A percentile compares a stretch with the other conserved stretches of the same genome.
These are phyloP conservation scores for Prosapia bicincta DNA, from an alignment of 2,888 invertebrate genomes.

Conservation along the genomic window DNA sequence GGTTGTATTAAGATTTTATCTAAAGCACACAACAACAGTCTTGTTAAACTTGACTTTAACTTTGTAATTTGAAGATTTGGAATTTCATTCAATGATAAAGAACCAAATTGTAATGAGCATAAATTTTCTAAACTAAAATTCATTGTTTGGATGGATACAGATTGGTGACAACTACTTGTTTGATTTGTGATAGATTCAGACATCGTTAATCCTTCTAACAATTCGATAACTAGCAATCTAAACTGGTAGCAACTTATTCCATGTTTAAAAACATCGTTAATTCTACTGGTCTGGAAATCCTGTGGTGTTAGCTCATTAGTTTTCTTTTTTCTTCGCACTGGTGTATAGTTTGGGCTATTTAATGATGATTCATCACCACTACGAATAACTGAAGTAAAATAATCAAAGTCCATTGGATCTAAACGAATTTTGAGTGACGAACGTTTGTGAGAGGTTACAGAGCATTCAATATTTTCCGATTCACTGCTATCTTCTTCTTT, in stretches of 20 bases:
- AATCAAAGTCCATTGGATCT: slow-evolving; percentile 60
- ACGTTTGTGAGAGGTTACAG: slow-evolving; percentile 54
- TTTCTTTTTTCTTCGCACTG: slow-evolving; percentile 29
- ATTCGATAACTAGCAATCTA: slow-evolving; percentile 54
- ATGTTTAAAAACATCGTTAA: slow-evolving; percentile 48
- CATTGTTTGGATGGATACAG: slow-evolving; percentile 39
- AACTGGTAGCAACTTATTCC: slow-evolving; percentile 56
- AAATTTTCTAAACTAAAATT: slow-evolving; percentile 59
- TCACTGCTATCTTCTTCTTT: slow-evolving; percentile 42
- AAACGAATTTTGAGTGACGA: slow-evolving; percentile 54
- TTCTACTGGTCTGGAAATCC: slow-evolving; percentile 54
- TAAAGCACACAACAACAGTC: slow-evolving; percentile 55
- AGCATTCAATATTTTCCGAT: slow-evolving; percentile 50
- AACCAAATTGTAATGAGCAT: slow-evolving; percentile 58
- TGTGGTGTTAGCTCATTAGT: slow-evolving; percentile 49
- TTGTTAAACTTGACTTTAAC: slow-evolving; percentile 55
- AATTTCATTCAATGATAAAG: slow-evolving; percentile 34
- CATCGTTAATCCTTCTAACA: slow-evolving; percentile 27
- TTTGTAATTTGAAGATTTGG: slow-evolving; percentile 48
- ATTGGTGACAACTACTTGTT: slow-evolving; percentile 11
- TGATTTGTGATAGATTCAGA: slow-evolving; percentile 25
- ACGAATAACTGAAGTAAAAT: slow-evolving; percentile 53
- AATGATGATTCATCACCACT: slow-evolving; percentile 47
- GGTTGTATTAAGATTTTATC: slow-evolving; percentile 50
- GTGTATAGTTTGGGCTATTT: slow-evolving; percentile 31